Base-by-base conservation (phyloP, 2,113 vertebrate genomes). In the Etheostoma spectabile region DNA sequence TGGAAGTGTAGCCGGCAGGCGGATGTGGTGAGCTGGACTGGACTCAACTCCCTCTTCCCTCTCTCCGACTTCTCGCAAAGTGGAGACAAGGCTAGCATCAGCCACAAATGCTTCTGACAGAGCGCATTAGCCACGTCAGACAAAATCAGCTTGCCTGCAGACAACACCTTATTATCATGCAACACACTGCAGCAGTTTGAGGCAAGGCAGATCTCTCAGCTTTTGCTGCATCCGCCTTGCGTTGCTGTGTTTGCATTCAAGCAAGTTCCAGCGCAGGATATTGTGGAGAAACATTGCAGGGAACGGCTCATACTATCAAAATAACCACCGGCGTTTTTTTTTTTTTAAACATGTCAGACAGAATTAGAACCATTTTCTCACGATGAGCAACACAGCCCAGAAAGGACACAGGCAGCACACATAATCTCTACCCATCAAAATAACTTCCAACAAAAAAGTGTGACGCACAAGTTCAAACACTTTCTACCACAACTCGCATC, bases 91-190 rank as follows among this genome's bases (percentile, higher is more conserved):
- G 85, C 82, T 69, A 82, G 64, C 73, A 19, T 92, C 90, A 89
- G 63, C 77, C 2, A 14, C 56, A 83, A 90, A 76, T 21, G 42
- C 83, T 89, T 89, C 87, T 91, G 91, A 89, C 87, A 83, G 87
- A 63, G 60, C 16, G 35, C 71, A 76, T 87, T 88, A 89, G 64
- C 86, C 82, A 82, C 69, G 64, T 91, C 82, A 75, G 74, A 67
- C 48, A 8, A 80, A 85, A 88, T 68, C 73, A 65, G 30, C 56
- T 67, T 83, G 67, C 72, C 56, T 63, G 71, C 79, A 77, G 70
- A 87, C 79, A 85, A 66, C 85, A 66, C 79, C 71, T 88, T 85
- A 68, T 89, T 89, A 65, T 33, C 63, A 84, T n/a, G 63, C 53
- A 4, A 57, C 51, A 21, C 84, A 55, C 35, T 46, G 69, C 82